Conservation (phyloP, 2,113 vertebrate species). For the Microcebus ravelobensis region DNA sequence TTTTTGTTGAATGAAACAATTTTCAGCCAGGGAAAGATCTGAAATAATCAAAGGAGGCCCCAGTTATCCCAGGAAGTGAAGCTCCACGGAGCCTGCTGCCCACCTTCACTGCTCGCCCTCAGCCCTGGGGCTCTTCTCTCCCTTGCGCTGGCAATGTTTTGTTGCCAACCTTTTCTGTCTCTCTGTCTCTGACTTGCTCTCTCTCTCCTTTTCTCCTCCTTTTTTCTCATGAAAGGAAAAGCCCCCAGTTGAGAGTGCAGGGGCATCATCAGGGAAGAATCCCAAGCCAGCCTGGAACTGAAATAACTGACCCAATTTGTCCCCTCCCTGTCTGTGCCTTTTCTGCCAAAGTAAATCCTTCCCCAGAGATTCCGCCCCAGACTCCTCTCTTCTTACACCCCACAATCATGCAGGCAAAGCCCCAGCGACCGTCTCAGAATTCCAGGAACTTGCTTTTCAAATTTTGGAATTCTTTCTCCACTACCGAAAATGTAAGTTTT, state of each 20-base stretch:
- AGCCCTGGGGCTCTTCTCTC: not conserved
- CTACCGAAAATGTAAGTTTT: not conserved
- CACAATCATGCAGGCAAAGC: not conserved
- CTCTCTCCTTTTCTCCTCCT: not conserved
- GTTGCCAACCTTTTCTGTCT: not conserved
- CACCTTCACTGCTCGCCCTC: accelerated
- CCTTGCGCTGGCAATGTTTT: not conserved
- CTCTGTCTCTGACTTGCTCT: not conserved
- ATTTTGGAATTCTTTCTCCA: not conserved
- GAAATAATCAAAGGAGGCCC: not conserved
- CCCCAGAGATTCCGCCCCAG: not conserved
- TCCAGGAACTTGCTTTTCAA: not conserved
- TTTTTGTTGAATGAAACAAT: not conserved
- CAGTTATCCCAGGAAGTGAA: not conserved
- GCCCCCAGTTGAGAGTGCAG: not conserved
- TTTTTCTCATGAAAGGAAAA: not conserved
- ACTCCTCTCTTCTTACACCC: not conserved
- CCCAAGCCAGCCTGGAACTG: not conserved
- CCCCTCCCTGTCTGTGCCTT: not conserved
- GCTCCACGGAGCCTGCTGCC: accelerated
- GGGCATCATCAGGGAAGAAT: not conserved
- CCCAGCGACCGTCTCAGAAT: not conserved
- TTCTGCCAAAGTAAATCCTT: not conserved
- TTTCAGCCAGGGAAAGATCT: not conserved
- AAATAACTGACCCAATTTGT: not conserved